A percentile compares a stretch with the other conserved stretches of the same genome.
These are phyloP conservation scores for Coreius guichenoti DNA, from an alignment of 2,797 vertebrate genomes.

Conservation along the genomic window DNA sequence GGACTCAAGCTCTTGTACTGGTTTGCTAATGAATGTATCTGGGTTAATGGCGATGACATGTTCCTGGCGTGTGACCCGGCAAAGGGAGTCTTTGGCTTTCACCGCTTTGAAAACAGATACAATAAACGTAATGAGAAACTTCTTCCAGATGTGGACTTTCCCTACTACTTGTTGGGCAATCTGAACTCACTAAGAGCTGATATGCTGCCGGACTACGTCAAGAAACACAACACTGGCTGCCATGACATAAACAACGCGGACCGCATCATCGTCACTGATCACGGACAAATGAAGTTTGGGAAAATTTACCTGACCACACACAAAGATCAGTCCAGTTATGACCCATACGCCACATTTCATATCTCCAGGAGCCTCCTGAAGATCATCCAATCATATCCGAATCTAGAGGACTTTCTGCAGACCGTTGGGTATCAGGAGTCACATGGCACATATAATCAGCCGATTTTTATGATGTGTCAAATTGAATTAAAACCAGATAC, in stretches of 20 bases:
- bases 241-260: conserved; percentile 38
- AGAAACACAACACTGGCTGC: background rate
- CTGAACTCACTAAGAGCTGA: conserved; percentile 19
- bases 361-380: conserved; percentile 24
- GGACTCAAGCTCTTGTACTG: conserved; percentile 52
- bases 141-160: conserved; percentile 11
- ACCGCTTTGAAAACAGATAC: conserved; percentile 11
- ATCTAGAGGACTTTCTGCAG: background rate
- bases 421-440: background rate
- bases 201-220: conserved; percentile 18
- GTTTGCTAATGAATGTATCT: conserved; percentile 36
- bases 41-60: background rate
- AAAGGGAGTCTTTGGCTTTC: conserved; percentile 18
- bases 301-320: conserved; percentile 24
- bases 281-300: background rate
- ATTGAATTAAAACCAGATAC: no score
- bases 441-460: background rate
- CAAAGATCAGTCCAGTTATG: background rate
- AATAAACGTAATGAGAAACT: background rate
- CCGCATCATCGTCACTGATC: conserved; percentile 40
- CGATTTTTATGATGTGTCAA: no score
- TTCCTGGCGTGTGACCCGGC: background rate
- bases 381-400: background rate
- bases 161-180: conserved; percentile 48
- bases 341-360: conserved; percentile 20